Evolutionary conservation across 2,113 vertebrate species (phyloP).

Genomic region (Labeo rohita): DNA sequence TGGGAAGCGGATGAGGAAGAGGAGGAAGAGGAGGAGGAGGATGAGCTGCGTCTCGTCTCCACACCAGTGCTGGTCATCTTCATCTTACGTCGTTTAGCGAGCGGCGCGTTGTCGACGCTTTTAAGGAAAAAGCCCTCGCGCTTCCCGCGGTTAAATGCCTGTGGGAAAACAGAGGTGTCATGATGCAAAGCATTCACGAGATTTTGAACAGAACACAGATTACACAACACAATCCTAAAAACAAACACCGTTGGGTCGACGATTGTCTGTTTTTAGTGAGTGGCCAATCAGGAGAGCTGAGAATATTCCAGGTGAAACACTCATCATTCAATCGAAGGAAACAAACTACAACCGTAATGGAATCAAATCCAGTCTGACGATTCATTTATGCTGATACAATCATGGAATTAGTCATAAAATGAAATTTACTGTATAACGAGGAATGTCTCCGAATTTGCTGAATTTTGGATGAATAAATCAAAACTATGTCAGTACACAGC

Average conservation of each 20-base stretch:
- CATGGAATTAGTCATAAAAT: no score
- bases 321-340: no score
- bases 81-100: slow-evolving; percentile 87
- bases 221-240: no score
- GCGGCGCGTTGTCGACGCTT: slow-evolving; percentile 90
- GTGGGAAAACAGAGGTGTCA: not conserved
- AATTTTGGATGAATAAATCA: no score
- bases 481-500: no score
- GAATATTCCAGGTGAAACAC: no score
- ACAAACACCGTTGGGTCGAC: no score
- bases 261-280: not conserved
- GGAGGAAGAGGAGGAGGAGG: slow-evolving; percentile 81
- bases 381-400: no score
- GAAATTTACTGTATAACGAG: no score
- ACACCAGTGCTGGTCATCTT: slow-evolving; percentile 87
- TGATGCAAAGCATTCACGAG: not conserved
- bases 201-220: not conserved
- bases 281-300: not conserved
- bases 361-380: no score
- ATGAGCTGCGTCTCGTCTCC: slow-evolving; percentile 82
- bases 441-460: no score
- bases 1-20: slow-evolving; percentile 67
- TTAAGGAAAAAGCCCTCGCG: slow-evolving; percentile 90
- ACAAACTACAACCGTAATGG: no score
- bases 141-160: slow-evolving; percentile 91